Evolutionary conservation across 2,888 invertebrate species (phyloP).

Genomic region (Thecocarcelia acutangulata): DNA sequence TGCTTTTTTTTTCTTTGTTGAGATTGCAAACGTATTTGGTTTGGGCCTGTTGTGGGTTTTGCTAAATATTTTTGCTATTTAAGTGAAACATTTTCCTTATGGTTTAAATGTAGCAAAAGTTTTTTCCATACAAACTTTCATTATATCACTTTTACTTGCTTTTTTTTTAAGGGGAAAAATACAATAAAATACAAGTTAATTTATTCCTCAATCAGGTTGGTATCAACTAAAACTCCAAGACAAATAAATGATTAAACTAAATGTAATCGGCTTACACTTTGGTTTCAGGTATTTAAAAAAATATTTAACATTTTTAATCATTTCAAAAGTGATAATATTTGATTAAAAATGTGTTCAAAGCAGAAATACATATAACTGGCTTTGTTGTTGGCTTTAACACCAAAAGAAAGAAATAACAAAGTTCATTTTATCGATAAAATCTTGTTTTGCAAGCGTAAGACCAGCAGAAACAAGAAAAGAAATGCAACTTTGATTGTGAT

Average conservation of each 20-base stretch:
- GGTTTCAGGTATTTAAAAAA: conserved; percentile 3
- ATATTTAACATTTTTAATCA: conserved; percentile 1
- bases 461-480: neutral
- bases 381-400: neutral
- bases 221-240: neutral
- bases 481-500: neutral
- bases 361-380: conserved; percentile 22
- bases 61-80: conserved; percentile 7
- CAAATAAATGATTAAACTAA: conserved; percentile 7
- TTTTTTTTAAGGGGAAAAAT: too few relatives aligned
- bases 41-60: neutral
- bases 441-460: conserved; percentile 1
- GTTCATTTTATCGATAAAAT: conserved; percentile 39
- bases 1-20: neutral
- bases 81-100: conserved; percentile 10
- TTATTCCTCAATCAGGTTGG: neutral
- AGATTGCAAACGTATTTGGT: neutral
- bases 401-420: neutral
- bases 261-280: conserved; percentile 17
- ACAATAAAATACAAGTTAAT: conserved; percentile 15
- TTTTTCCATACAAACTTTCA: conserved; percentile 48
- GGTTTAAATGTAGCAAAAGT: conserved; percentile 9
- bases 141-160: conserved; percentile 55
- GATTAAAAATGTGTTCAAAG: neutral
- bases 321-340: conserved; percentile 26